Conservation (phyloP, 1,140 invertebrate genomes). For the Musca vetustissima region DNA sequence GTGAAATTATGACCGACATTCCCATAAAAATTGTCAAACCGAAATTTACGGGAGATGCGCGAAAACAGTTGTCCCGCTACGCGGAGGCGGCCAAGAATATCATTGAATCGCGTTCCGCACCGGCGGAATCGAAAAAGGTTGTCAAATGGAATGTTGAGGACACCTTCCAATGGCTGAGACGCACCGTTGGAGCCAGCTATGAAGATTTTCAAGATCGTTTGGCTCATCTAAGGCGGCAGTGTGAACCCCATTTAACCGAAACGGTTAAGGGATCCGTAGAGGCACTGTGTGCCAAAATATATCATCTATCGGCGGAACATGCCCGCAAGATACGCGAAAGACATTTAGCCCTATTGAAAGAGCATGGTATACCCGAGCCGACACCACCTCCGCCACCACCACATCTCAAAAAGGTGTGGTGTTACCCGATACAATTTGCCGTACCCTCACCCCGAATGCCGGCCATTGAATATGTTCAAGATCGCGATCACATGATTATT, state of each 20-base stretch:
- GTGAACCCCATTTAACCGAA: constrained; percentile 91
- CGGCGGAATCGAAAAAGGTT: constrained; percentile 92
- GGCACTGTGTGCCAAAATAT: constrained; percentile 93
- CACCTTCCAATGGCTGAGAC: constrained; percentile 92
- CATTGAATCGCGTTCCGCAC: constrained; percentile 89
- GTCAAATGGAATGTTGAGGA: constrained; percentile 99
- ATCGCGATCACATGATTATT: constrained; percentile 81
- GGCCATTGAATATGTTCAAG: constrained; percentile 81
- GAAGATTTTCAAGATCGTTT: constrained; percentile 88
- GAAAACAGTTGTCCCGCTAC: constrained; percentile 93
- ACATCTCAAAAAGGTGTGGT: constrained; percentile 85
- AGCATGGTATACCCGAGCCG: constrained; percentile 80
- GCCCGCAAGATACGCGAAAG: constrained; percentile 88
- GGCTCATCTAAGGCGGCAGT: constrained; percentile 74
- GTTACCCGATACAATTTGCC: constrained; percentile 90
- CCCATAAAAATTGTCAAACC: constrained; percentile 93
- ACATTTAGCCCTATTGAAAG: constrained; percentile 81
- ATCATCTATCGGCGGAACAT: constrained; percentile 88
- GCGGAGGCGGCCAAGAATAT: constrained; percentile 96
- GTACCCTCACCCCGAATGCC: constrained; percentile 83
- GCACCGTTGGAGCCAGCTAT: constrained; percentile 92
- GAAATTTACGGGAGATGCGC: constrained; percentile 92
- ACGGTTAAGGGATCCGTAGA: constrained; percentile 93
- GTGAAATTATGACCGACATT: constrained; percentile 98
- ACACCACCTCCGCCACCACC: constrained; percentile 67